Evolutionary conservation across 2,888 invertebrate species (phyloP), one percentile per base, ranked within the genome.

Genomic region (Resseliella maxima): DNA sequence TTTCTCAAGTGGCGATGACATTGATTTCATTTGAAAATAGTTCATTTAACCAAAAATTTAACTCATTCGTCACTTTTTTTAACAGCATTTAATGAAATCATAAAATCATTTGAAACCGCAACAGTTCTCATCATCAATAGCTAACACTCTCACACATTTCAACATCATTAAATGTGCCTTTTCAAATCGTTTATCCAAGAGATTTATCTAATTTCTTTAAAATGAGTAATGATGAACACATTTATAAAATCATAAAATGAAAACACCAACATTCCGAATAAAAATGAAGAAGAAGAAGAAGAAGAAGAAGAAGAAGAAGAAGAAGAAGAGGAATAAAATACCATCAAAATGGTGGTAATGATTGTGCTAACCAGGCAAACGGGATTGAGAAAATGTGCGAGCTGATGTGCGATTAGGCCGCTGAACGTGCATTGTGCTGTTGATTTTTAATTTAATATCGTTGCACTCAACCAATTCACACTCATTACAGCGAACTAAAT

Each of bases 161-260:
- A n/a, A 18, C 27, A 35, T 72, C 72, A 72, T 72, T 72, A 72
- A 72, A 72, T 72, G 72, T 35, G 72, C 72, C 72, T 72, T 72
- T 12, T 72, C 10, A 36, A 83, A 83, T 83, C 83, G 38, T 83
- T 83, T 83, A 83, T 83, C 38, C 83, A 24, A 83, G 38, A 36
- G 83, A 83, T 83, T 83, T 83, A 83, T 83, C 83, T 83, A 83
- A 83, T 83, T 83, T 83, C 38, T 38, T 50, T 38, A 83, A 83
- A 83, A 83, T 83, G 83, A 83, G 38, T 83, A 83, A 83, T 83
- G 83, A 83, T 83, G 83, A 83, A 38, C 83, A 83, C 83, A 83
- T 83, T 83, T 83, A 83, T 83, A 83, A 83, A 38, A 24, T n/a
- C 83, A 38, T 83, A 83, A 83, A 83, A 38, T n/a, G 38, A 83